Conservation (phyloP, 1,140 invertebrate genomes). For the Carposina sasakii region DNA sequence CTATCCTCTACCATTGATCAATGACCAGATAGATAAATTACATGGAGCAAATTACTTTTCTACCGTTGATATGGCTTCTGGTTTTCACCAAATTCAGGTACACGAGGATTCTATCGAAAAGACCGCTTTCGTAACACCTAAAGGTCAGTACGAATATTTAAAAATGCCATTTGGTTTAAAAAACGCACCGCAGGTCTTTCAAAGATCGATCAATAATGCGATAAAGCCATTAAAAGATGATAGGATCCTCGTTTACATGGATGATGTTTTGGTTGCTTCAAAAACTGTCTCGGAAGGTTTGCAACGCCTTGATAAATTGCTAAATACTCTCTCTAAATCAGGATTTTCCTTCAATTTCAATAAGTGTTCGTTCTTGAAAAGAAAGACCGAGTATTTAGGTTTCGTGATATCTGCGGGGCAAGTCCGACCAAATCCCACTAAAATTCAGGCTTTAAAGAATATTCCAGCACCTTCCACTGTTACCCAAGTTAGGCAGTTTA, state of each 20-base stretch:
- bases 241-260: conserved; percentile 19
- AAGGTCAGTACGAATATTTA: conserved; percentile 35
- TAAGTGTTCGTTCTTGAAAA: conserved; percentile 10
- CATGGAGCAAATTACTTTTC: conserved; percentile 17
- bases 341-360: conserved; percentile 12
- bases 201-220: conserved; percentile 4
- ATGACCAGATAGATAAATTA: conserved; percentile 53
- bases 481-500: conserved; percentile 10
- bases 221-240: conserved; percentile 11
- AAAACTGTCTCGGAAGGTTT: conserved; percentile 16
- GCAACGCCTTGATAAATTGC: neutral
- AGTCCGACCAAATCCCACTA: neutral
- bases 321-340: conserved; percentile 10
- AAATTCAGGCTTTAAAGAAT: neutral
- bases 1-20: conserved; percentile 69
- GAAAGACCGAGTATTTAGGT: conserved; percentile 12
- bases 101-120: conserved; percentile 27
- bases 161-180: conserved; percentile 24
- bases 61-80: conserved; percentile 47
- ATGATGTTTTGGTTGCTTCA: conserved; percentile 26
- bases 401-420: neutral
- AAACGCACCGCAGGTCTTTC: conserved; percentile 15
- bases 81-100: conserved; percentile 62
- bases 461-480: conserved; percentile 21
- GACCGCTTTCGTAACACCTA: conserved; percentile 31